Conservation (phyloP, 2,888 invertebrate genomes). For the Sesia bembeciformis region DNA sequence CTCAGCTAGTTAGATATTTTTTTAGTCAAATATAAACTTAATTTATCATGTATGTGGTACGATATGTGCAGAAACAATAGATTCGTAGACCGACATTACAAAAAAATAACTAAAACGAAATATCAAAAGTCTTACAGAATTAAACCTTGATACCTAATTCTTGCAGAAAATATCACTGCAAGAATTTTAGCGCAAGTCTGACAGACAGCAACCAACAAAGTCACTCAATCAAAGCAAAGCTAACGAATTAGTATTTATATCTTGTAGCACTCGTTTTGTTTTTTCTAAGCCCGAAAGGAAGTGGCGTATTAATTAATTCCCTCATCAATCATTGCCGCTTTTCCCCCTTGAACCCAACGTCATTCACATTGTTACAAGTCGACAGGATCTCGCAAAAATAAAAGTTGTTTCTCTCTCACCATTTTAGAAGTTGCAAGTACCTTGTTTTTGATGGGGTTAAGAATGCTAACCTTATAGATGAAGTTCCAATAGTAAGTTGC, state of each 20-base stretch:
- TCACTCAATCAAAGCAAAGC: constrained; percentile 20
- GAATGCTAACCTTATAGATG: too few species aligned
- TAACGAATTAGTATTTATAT: constrained; percentile 30
- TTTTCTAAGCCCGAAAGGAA: constrained; percentile 44
- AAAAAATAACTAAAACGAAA: too few species aligned
- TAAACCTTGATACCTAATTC: too few species aligned
- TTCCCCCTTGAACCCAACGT: constrained; percentile 43
- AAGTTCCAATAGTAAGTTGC: too few species aligned
- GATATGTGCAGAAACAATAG: too few species aligned
- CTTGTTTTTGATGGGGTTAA: too few species aligned
- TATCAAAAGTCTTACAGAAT: too few species aligned
- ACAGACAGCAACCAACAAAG: neutral
- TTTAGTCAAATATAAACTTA: too few species aligned
- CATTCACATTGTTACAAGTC: constrained; percentile 50
- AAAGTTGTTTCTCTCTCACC: neutral
- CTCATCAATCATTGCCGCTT: constrained; percentile 57
- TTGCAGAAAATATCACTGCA: too few species aligned
- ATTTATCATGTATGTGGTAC: too few species aligned
- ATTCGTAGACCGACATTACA: too few species aligned
- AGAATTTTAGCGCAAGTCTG: neutral
- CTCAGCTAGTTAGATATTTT: too few species aligned
- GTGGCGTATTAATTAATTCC: constrained; percentile 59
- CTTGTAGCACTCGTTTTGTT: constrained; percentile 28
- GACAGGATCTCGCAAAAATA: constrained; percentile 10
- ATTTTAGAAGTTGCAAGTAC: neutral